Evolutionary conservation across 1,140 invertebrate species (phyloP).

Genomic region (Lasioglossum baleicum): DNA sequence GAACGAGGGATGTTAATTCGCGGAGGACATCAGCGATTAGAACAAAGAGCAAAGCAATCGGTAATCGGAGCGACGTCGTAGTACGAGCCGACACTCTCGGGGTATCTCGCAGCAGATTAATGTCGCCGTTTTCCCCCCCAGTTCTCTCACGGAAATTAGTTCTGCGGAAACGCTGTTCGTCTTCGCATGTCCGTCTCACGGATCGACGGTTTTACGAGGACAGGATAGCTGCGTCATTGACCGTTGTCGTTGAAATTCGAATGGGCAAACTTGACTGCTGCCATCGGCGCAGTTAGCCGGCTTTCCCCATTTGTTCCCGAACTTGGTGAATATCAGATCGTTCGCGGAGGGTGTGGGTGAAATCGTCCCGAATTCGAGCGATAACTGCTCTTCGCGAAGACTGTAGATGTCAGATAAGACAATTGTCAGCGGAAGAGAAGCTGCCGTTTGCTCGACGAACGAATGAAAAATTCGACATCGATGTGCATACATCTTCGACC

Average conservation of each 20-base stretch:
- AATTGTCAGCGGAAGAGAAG: conserved; percentile 4
- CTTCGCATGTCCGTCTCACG: conserved; percentile 27
- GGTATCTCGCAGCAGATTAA: background rate
- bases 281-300: conserved; percentile 39
- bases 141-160: conserved; percentile 34
- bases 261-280: conserved; percentile 52
- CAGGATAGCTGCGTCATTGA: conserved; percentile 50
- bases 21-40: no score
- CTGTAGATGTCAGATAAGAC: conserved; percentile 47
- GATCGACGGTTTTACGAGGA: conserved; percentile 48
- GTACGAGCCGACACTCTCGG: background rate
- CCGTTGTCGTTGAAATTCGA: conserved; percentile 56
- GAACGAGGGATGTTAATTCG: no score
- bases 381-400: conserved; percentile 47
- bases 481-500: no score
- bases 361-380: conserved; percentile 42
- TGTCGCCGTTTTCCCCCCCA: background rate
- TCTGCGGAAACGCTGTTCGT: conserved; percentile 26
- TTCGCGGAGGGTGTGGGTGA: conserved; percentile 9
- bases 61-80: background rate
- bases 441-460: conserved; percentile 25
- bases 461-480: background rate
- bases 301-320: conserved; percentile 40
- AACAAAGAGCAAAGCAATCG: background rate
- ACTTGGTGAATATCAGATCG: conserved; percentile 63